Percentiles rank a stretch among this genome's conserved stretches.
Conservation (phyloP, 2,113 vertebrate species). For the Trichomycterus rosablanca region DNA sequence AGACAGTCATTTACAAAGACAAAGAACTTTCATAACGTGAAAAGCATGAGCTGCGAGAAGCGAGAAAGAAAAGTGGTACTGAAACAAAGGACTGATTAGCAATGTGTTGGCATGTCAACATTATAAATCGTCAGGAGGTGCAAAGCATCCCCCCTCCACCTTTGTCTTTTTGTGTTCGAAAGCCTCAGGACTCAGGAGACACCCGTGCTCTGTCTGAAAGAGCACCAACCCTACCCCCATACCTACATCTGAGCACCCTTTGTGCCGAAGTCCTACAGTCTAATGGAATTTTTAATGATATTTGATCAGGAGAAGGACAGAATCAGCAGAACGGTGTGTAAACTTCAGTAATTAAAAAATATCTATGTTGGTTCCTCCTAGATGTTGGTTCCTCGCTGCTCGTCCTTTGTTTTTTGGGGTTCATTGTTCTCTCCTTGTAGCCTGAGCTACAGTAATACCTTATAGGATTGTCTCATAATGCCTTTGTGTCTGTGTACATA, state of each 20-base stretch:
- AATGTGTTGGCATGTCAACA: constrained; percentile 22
- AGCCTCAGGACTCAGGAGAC: not conserved
- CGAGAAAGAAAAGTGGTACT: constrained; percentile 12
- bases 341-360: not conserved
- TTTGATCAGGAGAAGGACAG: not conserved
- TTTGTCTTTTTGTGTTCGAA: not conserved
- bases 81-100: constrained; percentile 10
- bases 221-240: not conserved
- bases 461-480: too few species aligned
- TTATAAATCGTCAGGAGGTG: constrained; percentile 27
- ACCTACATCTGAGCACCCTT: not conserved
- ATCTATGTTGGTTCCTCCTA: not conserved
- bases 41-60: not conserved
- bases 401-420: too few species aligned
- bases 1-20: too few species aligned
- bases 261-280: not conserved
- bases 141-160: not conserved
- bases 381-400: not conserved
- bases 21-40: not conserved
- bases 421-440: too few species aligned
- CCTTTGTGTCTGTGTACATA: not conserved
- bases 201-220: too few species aligned
- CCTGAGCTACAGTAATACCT: too few species aligned
- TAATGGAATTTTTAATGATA: constrained; percentile 1
- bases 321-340: not conserved